Evolutionary conservation across 2,797 vertebrate species (phyloP).

Genomic region (Gobio occitaniae): DNA sequence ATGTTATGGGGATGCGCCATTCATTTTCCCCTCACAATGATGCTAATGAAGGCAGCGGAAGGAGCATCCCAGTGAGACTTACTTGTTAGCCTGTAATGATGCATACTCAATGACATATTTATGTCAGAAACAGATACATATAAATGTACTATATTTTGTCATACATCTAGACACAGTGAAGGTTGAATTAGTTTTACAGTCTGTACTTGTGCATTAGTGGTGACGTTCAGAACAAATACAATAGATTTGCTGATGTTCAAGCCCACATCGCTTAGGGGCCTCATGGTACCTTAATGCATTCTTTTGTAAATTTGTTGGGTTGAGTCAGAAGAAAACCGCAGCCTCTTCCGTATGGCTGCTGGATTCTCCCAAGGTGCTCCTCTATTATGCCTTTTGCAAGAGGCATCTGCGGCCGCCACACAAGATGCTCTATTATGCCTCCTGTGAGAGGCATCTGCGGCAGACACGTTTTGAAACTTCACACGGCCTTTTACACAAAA

Average conservation of each 20-base stretch:
- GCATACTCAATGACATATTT: conserved; percentile 51
- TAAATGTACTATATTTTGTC: neutral
- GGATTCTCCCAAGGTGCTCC: conserved; percentile 62
- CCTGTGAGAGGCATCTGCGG: conserved; percentile 61
- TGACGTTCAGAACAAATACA: conserved; percentile 50
- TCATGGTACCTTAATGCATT: conserved; percentile 55
- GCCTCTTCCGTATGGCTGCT: conserved; percentile 56
- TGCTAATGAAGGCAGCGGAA: conserved; percentile 57
- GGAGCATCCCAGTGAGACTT: conserved; percentile 51
- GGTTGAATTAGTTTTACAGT: conserved; percentile 31
- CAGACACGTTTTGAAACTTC: conserved; percentile 63
- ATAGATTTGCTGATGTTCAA: conserved; percentile 50
- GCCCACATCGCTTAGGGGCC: conserved; percentile 50
- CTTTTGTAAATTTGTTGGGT: conserved; percentile 57
- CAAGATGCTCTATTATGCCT: conserved; percentile 62
- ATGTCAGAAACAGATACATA: conserved; percentile 50
- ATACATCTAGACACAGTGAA: conserved; percentile 13
- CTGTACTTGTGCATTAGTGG: conserved; percentile 47
- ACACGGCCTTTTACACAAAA: conserved; percentile 63
- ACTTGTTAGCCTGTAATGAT: conserved; percentile 57
- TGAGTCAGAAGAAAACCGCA: conserved; percentile 57
- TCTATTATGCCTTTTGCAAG: conserved; percentile 64
- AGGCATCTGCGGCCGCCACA: conserved; percentile 59
- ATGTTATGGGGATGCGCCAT: neutral
- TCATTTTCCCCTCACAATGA: conserved; percentile 36